Percentiles rank a stretch among this genome's conserved stretches.
phyloP scores from a whole-genome alignment of 2,888 invertebrate genomes.

The Conomelus anceps region DNA sequence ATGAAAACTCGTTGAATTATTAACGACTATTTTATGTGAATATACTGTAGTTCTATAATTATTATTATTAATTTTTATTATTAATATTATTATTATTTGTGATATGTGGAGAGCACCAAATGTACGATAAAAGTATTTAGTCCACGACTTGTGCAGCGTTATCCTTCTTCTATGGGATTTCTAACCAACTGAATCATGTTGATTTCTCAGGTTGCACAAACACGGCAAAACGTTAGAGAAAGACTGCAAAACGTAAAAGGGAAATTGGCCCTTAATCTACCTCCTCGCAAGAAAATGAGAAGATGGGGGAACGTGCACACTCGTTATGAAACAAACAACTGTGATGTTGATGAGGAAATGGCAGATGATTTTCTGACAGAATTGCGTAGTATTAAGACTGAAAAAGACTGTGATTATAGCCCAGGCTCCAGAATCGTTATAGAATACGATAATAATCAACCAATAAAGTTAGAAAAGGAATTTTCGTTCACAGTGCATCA shows the following conservation, averaged over 20 bases:
- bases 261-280: background rate
- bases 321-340: background rate
- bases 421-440: background rate
- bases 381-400: background rate
- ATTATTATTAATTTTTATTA: too few species aligned
- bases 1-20: too few species aligned
- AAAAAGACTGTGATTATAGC: background rate
- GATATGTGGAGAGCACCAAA: too few species aligned
- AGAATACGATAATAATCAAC: background rate
- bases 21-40: too few species aligned
- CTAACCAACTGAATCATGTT: background rate
- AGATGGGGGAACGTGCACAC: background rate
- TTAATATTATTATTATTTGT: too few species aligned
- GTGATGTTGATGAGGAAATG: background rate
- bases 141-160: too few species aligned
- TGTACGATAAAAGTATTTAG: too few species aligned
- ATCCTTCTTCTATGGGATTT: background rate
- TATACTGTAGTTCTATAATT: too few species aligned
- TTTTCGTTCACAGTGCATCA: background rate
- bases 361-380: background rate
- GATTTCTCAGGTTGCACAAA: background rate
- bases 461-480: too few species aligned
- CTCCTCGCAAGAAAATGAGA: background rate
- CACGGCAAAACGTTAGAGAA: background rate
- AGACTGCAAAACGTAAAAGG: background rate